These are phyloP conservation scores for Pyrocephalus nanus DNA, from an alignment of 2,797 vertebrate species.

Conservation along the genomic window DNA sequence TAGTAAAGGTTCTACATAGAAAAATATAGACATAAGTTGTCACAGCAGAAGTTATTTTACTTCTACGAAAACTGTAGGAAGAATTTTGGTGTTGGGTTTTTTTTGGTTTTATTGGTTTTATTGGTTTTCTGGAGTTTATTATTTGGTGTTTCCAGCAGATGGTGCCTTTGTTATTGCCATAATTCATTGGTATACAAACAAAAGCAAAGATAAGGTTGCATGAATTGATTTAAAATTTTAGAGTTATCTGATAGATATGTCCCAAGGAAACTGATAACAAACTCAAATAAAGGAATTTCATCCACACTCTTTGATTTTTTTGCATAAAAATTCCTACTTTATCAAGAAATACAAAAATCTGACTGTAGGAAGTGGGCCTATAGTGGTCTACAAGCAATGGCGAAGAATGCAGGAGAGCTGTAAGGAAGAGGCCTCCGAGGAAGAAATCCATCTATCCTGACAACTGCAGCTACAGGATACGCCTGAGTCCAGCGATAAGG, in stretches of 20 bases:
- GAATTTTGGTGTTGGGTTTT: accelerated
- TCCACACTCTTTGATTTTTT: background rate
- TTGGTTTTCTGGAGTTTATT: background rate
- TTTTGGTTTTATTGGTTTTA: background rate
- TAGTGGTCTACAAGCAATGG: too few relatives aligned
- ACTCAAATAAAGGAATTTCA: background rate
- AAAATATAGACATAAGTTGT: background rate
- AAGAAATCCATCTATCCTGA: too few relatives aligned
- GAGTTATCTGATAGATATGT: background rate
- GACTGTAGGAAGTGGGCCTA: too few relatives aligned
- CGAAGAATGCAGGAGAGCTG: too few relatives aligned
- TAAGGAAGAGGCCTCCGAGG: too few relatives aligned
- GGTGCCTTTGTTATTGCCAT: background rate
- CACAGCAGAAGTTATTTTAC: background rate
- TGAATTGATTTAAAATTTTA: background rate
- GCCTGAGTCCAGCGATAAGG: too few relatives aligned
- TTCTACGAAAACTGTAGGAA: background rate
- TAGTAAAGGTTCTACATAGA: background rate
- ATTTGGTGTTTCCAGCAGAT: background rate
- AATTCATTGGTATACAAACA: background rate
- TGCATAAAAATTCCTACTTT: background rate
- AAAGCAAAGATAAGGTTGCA: background rate
- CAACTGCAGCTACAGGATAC: too few relatives aligned
- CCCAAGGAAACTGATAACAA: background rate
- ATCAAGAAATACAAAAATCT: background rate